Base-by-base conservation (phyloP, 1,140 invertebrate genomes). In the Papilio polytes region DNA sequence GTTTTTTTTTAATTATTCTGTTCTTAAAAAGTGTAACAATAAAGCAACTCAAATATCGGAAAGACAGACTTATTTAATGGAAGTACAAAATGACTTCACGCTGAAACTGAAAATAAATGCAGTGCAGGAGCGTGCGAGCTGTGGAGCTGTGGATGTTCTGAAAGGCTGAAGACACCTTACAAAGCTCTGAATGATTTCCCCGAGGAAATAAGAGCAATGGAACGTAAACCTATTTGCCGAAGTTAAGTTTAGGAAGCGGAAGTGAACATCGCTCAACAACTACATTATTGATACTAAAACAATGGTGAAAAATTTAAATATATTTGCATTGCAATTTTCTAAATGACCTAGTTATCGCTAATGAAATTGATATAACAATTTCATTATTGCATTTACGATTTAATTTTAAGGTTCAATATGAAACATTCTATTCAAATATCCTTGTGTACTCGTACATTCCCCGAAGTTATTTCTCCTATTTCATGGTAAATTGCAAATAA, bases 171-270 rank as follows among this genome's bases (percentile, higher is more conserved):
- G 81, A 78, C 41, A 82, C 81, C 80, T 80, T 72, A 74, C 74
- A 82, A 78, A 79, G 80, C 76, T 59, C 81, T 66, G 73, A 72
- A 84, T 81, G 74, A 78, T 80, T 76, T 79, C 83, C 81, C 78
- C 78, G 51, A 81, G 83, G 83, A 84, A 84, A 84, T 84, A 81
- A 81, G 72, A 66, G 77, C 53, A 48, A 66, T 70, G 36, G 78
- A 78, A 81, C 41, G 77, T 78, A 63, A 78, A 78, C 56, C 56
- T 46, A 78, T 66, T 78, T 63, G 56, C 31, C 56, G 18, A 66
- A 78, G 77, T 59, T 66, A 46, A 78, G 59, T 66, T 78, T 66
- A 46, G 56, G 77, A 46, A 63, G 53, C 77, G 77, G 56, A 78
- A 78, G 44, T 78, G 36, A 36, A 18, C 36, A 66, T 66, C 20